These are phyloP conservation scores for Tiphia femorata DNA, from an alignment of 2,888 invertebrate species.

Conservation along the genomic window DNA sequence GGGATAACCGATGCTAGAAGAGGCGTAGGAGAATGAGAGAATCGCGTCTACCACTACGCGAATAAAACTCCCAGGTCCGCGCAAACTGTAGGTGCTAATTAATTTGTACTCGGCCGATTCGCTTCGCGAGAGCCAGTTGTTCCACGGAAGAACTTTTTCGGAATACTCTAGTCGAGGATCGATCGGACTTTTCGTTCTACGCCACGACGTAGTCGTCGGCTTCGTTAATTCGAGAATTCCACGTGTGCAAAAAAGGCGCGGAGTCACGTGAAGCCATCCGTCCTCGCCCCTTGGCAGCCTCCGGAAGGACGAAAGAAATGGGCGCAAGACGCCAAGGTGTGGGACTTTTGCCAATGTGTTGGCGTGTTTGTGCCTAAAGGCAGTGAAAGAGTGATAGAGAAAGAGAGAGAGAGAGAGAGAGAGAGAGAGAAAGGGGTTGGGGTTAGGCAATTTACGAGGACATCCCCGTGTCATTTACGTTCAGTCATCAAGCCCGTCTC, in stretches of 20 bases:
- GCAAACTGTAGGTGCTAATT: no score
- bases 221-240: not conserved
- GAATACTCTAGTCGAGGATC: no score
- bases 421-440: no score
- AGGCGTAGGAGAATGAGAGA: not conserved
- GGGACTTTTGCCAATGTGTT: no score
- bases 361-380: no score
- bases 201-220: no score
- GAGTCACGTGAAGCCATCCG: slow-evolving; percentile 31
- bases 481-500: slow-evolving; percentile 20
- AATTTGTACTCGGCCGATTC: no score
- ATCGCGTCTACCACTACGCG: slow-evolving; percentile 1
- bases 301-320: not conserved
- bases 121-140: no score
- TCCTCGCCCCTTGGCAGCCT: not conserved
- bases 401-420: not conserved
- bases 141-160: no score
- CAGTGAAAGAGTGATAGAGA: no score
- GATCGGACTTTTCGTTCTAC: no score
- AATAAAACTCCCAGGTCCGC: no score
- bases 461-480: slow-evolving; percentile 34
- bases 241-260: slow-evolving; percentile 32
- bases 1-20: not conserved
- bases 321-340: not conserved
- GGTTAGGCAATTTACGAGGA: slow-evolving; percentile 44